Evolutionary conservation across 2,113 vertebrate genomes (phyloP).

Genomic region (Prietella phreatophila): DNA sequence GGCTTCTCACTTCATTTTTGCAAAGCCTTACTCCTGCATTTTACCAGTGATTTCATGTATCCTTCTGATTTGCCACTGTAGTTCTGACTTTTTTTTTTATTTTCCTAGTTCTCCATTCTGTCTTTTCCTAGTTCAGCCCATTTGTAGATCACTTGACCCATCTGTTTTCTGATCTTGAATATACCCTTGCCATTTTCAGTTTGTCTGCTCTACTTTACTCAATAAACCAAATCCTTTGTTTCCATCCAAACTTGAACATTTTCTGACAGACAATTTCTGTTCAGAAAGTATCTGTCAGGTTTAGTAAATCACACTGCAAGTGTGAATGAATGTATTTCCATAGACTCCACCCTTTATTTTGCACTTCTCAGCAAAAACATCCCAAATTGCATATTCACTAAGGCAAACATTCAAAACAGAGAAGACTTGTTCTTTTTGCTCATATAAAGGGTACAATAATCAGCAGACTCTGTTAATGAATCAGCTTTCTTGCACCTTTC

Average conservation of each 20-base stretch:
- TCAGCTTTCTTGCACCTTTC: not conserved
- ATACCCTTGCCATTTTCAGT: not conserved
- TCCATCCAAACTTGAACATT: not conserved
- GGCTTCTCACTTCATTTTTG: not conserved
- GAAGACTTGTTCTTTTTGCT: not conserved
- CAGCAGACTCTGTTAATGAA: not conserved
- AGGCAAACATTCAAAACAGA: not conserved
- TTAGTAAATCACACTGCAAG: slow-evolving; percentile 2
- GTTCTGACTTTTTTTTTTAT: not conserved
- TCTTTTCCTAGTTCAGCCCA: not conserved
- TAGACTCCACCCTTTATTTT: not conserved
- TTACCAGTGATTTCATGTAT: not conserved
- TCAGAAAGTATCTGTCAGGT: slow-evolving; percentile 17
- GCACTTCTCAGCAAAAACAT: slow-evolving; percentile 14
- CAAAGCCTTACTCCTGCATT: not conserved
- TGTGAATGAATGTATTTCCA: not conserved
- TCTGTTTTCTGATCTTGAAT: not conserved
- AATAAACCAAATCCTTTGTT: not conserved
- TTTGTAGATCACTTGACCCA: not conserved
- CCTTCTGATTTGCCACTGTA: not conserved
- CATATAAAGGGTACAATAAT: not conserved
- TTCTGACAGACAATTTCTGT: slow-evolving; percentile 4
- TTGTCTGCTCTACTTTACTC: not conserved
- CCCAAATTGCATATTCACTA: not conserved
- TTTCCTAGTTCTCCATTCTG: not conserved